phyloP scores from a whole-genome alignment of 2,888 invertebrate species.

The Perizoma flavofasciatum region DNA sequence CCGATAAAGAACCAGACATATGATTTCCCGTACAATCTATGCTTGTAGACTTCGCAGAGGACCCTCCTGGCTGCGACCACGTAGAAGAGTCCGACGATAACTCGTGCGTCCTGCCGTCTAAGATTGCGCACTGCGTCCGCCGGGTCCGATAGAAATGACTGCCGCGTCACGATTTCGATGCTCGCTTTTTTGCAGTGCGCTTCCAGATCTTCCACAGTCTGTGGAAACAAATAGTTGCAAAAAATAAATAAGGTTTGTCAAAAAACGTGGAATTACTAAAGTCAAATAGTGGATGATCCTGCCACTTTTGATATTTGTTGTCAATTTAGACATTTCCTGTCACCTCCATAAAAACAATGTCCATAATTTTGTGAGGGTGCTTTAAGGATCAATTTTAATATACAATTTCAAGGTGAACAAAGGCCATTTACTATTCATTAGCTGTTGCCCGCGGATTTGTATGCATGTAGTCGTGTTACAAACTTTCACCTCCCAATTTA shows the following conservation, averaged over 20 bases:
- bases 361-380: too few species aligned
- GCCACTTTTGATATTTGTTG: too few species aligned
- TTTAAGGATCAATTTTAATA: too few species aligned
- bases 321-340: too few species aligned
- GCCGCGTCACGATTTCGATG: constrained; percentile 97
- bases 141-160: constrained; percentile 98
- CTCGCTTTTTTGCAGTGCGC: constrained; percentile 95
- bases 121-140: constrained; percentile 97
- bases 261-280: too few species aligned
- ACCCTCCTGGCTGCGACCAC: constrained; percentile 98
- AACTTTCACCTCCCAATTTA: too few species aligned
- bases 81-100: constrained; percentile 99
- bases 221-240: constrained; percentile 50
- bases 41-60: constrained; percentile 97
- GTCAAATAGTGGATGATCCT: background rate
- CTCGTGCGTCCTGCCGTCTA: constrained; percentile 97
- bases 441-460: too few species aligned
- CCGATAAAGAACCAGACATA: constrained; percentile 99
- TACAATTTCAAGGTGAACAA: too few species aligned
- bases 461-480: too few species aligned
- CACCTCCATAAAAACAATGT: too few species aligned
- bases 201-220: constrained; percentile 99
- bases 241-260: too few species aligned
- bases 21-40: constrained; percentile 95
- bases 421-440: too few species aligned